Evolutionary conservation across 2,888 invertebrate genomes (phyloP), one percentile per base, ranked within the genome.

Genomic region (Leptarthrus brevirostris): DNA sequence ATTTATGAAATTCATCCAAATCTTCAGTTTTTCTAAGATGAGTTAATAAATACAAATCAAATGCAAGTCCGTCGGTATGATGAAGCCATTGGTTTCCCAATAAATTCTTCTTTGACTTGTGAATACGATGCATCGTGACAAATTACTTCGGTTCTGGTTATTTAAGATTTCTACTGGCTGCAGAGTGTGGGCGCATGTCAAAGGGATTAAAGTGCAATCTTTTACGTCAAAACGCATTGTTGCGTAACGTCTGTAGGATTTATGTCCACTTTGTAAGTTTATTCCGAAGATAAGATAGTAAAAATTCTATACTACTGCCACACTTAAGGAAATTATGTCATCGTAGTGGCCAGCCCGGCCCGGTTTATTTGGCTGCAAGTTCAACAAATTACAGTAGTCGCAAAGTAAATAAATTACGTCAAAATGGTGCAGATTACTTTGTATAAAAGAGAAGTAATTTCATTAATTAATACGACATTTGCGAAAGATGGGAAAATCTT

Each of bases 1-100:
- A 64, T 64, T 64, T 61, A 61, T 61, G 61, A 61, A 61, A 61
- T 61, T 61, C 36, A 44, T 44, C 44, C 64, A 64, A 64, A 64
- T 64, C 64, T 44, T 24, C 47, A 44, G 36, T 14, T 64, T 64
- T 64, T 64, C 64, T 64, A 12, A 44, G 64, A 6, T 47, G 47
- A 64, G 36, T 64, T 47, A 64, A 64, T 64, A 64, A 44, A 64
- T 47, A 36, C 64, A 36, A 44, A 44, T 64, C 64, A 22, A 64
- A 24, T 64, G 34, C 44, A 14, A 14, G 40, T 24, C 44, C 20
- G 24, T n/a, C 20, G 64, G 44, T 44, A 18, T 64, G 47, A 64
- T 64, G 64, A 64, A 64, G 64, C 64, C 47, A 64, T 44, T 61
- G 22, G 20, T 36, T 61, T 44, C 47, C 14, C 18, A 47, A 22